A percentile compares a stretch with the other conserved stretches of the same genome.
Conservation (phyloP, 2,888 invertebrate genomes). For the Apamea sordens region DNA sequence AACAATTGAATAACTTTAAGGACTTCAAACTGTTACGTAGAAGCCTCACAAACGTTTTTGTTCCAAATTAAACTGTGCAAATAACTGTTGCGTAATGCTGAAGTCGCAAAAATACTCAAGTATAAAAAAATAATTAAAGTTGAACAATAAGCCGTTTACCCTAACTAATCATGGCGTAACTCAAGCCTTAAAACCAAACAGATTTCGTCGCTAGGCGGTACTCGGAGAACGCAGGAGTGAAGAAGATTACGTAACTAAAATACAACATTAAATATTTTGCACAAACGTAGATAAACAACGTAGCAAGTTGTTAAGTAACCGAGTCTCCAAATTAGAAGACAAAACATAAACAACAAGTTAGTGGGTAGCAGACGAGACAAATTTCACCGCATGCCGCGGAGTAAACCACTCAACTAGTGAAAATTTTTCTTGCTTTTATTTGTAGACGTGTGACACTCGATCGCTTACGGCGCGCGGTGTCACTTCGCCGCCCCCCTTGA, state of each 20-base stretch:
- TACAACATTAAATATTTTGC: conserved; percentile 64
- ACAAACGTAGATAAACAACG: conserved; percentile 61
- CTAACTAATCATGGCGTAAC: conserved; percentile 31
- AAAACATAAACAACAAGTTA: conserved; percentile 68
- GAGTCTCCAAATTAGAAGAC: conserved; percentile 68
- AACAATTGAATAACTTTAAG: conserved; percentile 39
- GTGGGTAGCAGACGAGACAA: conserved; percentile 78
- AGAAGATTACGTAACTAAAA: conserved; percentile 56
- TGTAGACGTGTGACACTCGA: conserved; percentile 88
- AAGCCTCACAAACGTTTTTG: conserved; percentile 47
- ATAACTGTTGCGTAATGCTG: conserved; percentile 38
- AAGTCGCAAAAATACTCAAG: conserved; percentile 37
- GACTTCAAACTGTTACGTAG: conserved; percentile 20
- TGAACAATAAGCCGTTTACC: conserved; percentile 42
- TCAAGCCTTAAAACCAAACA: conserved; percentile 24
- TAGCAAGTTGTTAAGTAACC: conserved; percentile 63
- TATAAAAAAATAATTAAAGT: conserved; percentile 28
- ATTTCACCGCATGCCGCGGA: conserved; percentile 86
- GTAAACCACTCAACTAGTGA: conserved; percentile 88
- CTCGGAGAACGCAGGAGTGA: conserved; percentile 19
- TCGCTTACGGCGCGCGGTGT: conserved; percentile 88
- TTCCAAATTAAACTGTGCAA: conserved; percentile 32
- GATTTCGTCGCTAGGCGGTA: conserved; percentile 20
- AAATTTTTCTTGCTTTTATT: conserved; percentile 88
- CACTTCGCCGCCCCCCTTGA: conserved; percentile 87